Base-by-base conservation (phyloP, 2,888 invertebrate genomes). In the Drosophila kambysellisi region DNA sequence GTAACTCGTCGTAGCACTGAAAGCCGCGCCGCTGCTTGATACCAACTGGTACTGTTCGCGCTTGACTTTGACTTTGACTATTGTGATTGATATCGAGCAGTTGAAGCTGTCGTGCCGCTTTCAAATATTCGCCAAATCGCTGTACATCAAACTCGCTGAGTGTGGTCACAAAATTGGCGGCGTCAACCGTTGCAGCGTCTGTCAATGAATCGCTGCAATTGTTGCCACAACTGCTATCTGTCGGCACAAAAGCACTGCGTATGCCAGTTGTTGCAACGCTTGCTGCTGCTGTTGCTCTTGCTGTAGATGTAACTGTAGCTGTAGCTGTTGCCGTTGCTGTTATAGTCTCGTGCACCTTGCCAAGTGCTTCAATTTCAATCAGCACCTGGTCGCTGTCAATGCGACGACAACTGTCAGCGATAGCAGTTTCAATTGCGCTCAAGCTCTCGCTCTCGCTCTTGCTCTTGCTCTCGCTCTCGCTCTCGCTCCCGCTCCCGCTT, bases 121-220 rank as follows among this genome's bases (percentile, higher is more conserved):
- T 81, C 37, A 85, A 37, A 78, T 81, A 90, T 58, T 91, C 88
- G 70, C 85, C 82, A 37, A 92, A 88, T 15, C 91, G 88, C 62
- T 90, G 91, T 61, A 91, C 92, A 90, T 92, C 92, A 72, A 92
- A 92, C 76, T 92, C 92, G 54, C 88, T 86, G 12, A 86, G 74
- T 29, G 80, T 63, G 6, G 71, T 50, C 29, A 67, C 87, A 68
- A 86, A 86, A 74, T 67, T 77, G 20, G 46, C 69, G 43, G 48
- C 56, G 37, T n/a, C 87, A 56, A 78, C 83, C 68, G 65, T 72
- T 15, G 39, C 67, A 37, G 43, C 53, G 46, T 46, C 39, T 35
- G 54, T 33, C 12, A 39, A 29, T 25, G 41, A 15, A 54, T 53
- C 15, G 29, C 32, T 37, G 58, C 15, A 39, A 54, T n/a, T 68